These are phyloP conservation scores for Neotoxoptera formosana DNA, from an alignment of 1,140 invertebrate genomes.

Conservation along the genomic window DNA sequence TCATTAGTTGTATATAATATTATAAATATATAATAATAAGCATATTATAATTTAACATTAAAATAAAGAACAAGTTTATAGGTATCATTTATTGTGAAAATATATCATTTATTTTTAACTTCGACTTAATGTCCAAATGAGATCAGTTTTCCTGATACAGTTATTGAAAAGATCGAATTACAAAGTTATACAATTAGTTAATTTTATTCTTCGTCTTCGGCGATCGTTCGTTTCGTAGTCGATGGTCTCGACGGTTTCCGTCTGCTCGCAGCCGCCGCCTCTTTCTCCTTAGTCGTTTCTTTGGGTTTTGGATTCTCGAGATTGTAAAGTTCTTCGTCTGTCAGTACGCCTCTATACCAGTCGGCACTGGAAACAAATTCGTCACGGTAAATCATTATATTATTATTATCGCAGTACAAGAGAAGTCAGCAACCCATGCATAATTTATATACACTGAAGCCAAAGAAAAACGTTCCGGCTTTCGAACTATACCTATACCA, in stretches of 20 bases:
- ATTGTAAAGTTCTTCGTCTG: slow-evolving; percentile 79
- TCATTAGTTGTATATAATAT: neutral
- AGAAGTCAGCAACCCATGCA: neutral
- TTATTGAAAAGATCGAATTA: slow-evolving; percentile 20
- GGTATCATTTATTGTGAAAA: neutral
- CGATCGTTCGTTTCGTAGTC: slow-evolving; percentile 10
- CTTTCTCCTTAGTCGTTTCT: slow-evolving; percentile 43
- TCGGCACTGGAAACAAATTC: slow-evolving; percentile 72
- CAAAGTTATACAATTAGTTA: neutral
- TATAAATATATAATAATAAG: neutral
- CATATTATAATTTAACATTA: neutral
- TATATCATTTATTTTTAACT: slow-evolving; percentile 4
- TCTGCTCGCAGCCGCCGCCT: neutral
- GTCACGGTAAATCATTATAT: neutral
- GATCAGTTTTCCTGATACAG: slow-evolving; percentile 52
- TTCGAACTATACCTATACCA: slow-evolving; percentile 3
- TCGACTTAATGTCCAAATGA: slow-evolving; percentile 14
- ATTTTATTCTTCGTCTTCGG: slow-evolving; percentile 5
- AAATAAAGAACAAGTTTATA: neutral
- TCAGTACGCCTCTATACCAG: slow-evolving; percentile 85
- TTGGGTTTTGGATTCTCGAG: slow-evolving; percentile 79
- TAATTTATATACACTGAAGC: neutral
- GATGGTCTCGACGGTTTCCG: slow-evolving; percentile 9
- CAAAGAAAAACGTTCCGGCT: slow-evolving; percentile 3
- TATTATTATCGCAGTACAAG: neutral